Conservation (phyloP, 2,113 vertebrate genomes). For the Sprattus sprattus region DNA sequence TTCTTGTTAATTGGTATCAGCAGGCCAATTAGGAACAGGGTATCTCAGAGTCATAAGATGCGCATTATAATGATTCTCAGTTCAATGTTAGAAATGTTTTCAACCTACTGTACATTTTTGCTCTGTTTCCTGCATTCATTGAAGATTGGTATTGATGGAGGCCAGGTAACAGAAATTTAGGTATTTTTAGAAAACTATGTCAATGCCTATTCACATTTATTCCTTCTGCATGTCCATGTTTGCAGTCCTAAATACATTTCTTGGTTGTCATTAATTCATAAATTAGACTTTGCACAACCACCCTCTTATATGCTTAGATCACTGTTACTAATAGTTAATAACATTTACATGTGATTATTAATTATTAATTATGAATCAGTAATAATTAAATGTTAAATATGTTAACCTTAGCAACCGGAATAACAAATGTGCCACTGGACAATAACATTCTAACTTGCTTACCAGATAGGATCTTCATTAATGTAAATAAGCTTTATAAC, state of each 20-base stretch:
- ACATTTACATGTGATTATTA: too few relatives aligned
- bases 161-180: conserved; percentile 64
- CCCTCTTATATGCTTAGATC: too few relatives aligned
- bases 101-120: conserved; percentile 49
- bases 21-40: neutral
- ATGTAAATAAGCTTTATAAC: neutral
- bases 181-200: neutral
- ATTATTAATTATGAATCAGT: neutral
- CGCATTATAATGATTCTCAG: conserved; percentile 1
- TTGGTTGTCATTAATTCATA: neutral
- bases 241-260: neutral
- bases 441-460: neutral
- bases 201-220: neutral
- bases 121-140: conserved; percentile 63
- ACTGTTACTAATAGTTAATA: too few relatives aligned
- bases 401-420: neutral
- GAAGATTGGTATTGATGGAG: conserved; percentile 70
- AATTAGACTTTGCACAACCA: too few relatives aligned
- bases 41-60: neutral
- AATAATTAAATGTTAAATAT: neutral
- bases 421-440: too few relatives aligned
- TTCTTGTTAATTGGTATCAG: neutral
- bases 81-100: neutral
- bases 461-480: neutral
- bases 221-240: neutral